phyloP scores from a whole-genome alignment of 2,113 vertebrate species.

The Phaethon lepturus region DNA sequence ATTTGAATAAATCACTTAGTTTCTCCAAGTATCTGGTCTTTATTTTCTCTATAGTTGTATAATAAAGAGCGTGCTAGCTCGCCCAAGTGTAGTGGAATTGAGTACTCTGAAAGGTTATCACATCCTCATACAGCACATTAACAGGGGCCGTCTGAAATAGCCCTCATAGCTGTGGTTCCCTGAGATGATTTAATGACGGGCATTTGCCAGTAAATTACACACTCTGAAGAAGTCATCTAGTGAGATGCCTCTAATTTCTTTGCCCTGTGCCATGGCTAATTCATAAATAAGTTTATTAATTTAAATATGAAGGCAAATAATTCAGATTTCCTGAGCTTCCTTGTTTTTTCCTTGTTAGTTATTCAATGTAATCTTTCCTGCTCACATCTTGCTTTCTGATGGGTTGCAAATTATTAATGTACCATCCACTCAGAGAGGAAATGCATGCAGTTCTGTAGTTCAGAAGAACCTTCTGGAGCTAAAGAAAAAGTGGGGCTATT shows the following conservation, averaged over 20 bases:
- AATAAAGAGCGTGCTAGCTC: neutral
- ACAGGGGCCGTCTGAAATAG: neutral
- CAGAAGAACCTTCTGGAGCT: neutral
- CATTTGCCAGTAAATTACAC: neutral
- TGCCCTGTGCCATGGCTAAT: slow-evolving; percentile 8
- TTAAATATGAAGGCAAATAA: slow-evolving; percentile 37
- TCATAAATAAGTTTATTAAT: slow-evolving; percentile 57
- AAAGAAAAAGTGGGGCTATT: neutral
- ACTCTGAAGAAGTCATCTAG: neutral
- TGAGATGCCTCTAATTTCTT: slow-evolving; percentile 16
- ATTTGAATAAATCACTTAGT: neutral
- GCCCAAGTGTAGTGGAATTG: neutral
- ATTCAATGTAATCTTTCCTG: neutral
- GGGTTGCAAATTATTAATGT: neutral
- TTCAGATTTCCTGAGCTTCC: slow-evolving; percentile 45
- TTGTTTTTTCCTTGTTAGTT: neutral
- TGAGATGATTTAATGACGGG: neutral
- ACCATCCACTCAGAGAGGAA: neutral
- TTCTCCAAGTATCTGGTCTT: neutral
- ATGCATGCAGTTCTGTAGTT: neutral
- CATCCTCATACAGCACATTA: neutral
- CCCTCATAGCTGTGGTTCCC: neutral
- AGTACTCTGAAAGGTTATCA: neutral
- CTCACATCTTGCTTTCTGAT: neutral
- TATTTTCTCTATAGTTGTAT: neutral